Conservation (phyloP, 2,797 vertebrate species). For the Lacerta agilis region DNA sequence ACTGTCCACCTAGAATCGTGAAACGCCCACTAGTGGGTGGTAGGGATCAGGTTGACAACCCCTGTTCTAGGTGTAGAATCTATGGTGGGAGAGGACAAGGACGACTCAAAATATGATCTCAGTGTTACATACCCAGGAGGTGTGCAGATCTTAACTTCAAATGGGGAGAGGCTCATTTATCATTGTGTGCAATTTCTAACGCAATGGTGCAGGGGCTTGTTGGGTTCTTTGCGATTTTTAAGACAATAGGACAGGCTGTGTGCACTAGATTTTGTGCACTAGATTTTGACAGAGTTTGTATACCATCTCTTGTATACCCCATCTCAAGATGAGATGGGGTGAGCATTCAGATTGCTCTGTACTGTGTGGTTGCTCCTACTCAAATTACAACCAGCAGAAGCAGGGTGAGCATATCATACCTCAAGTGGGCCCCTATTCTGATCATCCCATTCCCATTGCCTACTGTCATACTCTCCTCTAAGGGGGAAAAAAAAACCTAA, state of each 20-base stretch:
- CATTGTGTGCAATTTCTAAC: background rate
- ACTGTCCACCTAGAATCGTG: too few relatives aligned
- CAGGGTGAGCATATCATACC: background rate
- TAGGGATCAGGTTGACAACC: too few relatives aligned
- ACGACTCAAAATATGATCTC: background rate
- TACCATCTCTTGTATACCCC: too few relatives aligned
- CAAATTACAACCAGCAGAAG: background rate
- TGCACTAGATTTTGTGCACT: background rate
- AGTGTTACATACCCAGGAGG: background rate
- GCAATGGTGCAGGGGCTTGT: background rate
- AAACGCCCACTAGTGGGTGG: too few relatives aligned
- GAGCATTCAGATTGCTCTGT: background rate
- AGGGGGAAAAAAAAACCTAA: background rate
- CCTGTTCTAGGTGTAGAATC: too few relatives aligned
- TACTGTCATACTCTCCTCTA: background rate
- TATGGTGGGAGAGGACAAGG: too few relatives aligned
- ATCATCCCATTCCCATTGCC: background rate
- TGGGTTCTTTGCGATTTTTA: background rate
- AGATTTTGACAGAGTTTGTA: background rate
- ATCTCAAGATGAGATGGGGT: background rate
- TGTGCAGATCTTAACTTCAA: background rate
- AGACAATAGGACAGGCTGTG: background rate
- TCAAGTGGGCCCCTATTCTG: too few relatives aligned
- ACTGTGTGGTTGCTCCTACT: background rate
- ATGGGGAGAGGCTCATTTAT: background rate